phyloP scores from a whole-genome alignment of 2,888 invertebrate species.

The Mythimna pallens region DNA sequence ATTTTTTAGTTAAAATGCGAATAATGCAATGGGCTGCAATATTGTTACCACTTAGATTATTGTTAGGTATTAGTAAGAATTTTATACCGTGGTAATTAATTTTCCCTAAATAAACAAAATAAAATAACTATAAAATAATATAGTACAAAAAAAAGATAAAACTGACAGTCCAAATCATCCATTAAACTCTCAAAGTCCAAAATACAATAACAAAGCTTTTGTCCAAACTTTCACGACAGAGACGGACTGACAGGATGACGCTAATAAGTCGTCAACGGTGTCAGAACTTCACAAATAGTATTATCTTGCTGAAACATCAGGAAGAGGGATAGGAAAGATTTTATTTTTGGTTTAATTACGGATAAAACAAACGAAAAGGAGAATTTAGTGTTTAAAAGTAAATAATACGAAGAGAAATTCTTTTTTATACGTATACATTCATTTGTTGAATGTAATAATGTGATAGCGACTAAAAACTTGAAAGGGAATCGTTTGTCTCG shows the following conservation, averaged over 20 bases:
- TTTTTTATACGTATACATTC: neutral
- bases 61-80: too few species aligned
- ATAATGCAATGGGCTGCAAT: too few species aligned
- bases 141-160: slow-evolving; percentile 13
- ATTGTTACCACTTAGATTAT: too few species aligned
- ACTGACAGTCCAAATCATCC: slow-evolving; percentile 19
- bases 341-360: slow-evolving; percentile 21
- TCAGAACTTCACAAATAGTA: slow-evolving; percentile 49
- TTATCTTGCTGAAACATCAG: slow-evolving; percentile 41
- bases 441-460: neutral
- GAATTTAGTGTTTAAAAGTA: too few species aligned
- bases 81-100: too few species aligned
- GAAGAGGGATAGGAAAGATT: slow-evolving; percentile 4
- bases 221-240: slow-evolving; percentile 39
- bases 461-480: too few species aligned
- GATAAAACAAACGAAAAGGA: slow-evolving; percentile 1
- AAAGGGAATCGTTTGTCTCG: too few species aligned
- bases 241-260: slow-evolving; percentile 50
- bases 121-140: too few species aligned
- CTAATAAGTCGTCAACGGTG: slow-evolving; percentile 49
- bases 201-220: slow-evolving; percentile 34
- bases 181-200: slow-evolving; percentile 17
- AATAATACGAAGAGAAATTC: too few species aligned
- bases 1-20: too few species aligned
- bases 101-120: too few species aligned